Conservation (phyloP, 2,797 vertebrate genomes). For the Acanthis flammea region DNA sequence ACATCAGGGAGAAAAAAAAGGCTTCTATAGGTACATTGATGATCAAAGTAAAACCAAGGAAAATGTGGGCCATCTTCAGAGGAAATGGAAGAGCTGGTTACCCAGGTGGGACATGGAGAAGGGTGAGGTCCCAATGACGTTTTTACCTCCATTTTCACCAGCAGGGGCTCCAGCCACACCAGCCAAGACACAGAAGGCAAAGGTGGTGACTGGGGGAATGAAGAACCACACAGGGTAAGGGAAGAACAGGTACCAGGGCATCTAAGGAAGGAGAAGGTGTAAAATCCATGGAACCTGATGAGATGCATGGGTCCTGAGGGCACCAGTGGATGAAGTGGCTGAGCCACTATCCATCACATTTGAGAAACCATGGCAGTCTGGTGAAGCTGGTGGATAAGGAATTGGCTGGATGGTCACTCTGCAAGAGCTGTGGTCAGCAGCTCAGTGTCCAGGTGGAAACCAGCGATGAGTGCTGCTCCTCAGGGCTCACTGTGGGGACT, state of each 20-base stretch:
- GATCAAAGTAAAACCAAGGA: not conserved
- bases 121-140: not conserved
- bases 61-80: not conserved
- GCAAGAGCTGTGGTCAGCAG: not conserved
- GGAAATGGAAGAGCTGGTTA: not conserved
- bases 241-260: not conserved
- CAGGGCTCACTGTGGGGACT: not conserved
- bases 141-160: not conserved
- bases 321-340: not conserved
- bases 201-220: not conserved
- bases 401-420: not conserved
- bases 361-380: rapidly evolving
- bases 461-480: not conserved
- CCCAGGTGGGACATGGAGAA: not conserved
- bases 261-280: not conserved
- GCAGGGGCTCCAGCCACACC: not conserved
- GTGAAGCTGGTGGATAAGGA: not conserved
- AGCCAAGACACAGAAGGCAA: not conserved
- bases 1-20: not conserved
- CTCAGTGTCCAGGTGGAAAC: not conserved
- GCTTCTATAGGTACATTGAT: not conserved
- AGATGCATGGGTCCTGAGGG: not conserved
- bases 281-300: not conserved
- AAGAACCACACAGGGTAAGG: not conserved
- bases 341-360: not conserved